Conservation (phyloP, 1,140 invertebrate genomes). For the Planococcus citri region DNA sequence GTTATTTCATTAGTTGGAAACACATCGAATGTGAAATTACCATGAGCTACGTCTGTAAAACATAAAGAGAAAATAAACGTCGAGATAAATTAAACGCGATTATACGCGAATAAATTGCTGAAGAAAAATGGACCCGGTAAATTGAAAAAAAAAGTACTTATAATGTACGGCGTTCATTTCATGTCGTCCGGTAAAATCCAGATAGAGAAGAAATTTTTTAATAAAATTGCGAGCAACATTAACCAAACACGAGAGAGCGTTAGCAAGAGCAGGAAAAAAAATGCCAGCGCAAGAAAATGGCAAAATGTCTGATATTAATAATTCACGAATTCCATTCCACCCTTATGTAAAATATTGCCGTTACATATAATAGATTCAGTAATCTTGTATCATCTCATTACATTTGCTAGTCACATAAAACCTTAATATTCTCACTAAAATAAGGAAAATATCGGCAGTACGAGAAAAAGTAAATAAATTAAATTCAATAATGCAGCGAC, state of each 20-base stretch:
- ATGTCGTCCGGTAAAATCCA: background rate
- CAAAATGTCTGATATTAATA: background rate
- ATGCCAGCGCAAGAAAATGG: no score
- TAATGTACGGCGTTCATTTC: background rate
- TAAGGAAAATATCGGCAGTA: background rate
- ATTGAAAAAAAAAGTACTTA: slow-evolving; percentile 33
- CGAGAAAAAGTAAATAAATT: background rate
- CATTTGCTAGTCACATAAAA: background rate
- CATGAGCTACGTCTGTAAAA: slow-evolving; percentile 50
- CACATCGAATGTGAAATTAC: slow-evolving; percentile 52
- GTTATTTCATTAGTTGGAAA: slow-evolving; percentile 34
- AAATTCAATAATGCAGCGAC: background rate
- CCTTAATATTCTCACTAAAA: background rate
- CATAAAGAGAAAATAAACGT: slow-evolving; percentile 21
- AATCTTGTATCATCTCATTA: background rate
- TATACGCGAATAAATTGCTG: slow-evolving; percentile 34
- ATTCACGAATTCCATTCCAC: background rate
- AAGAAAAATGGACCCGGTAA: slow-evolving; percentile 32
- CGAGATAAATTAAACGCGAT: slow-evolving; percentile 26
- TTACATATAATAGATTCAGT: background rate
- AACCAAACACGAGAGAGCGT: background rate
- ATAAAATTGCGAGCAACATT: background rate
- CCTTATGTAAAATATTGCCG: background rate
- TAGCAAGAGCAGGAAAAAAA: background rate
- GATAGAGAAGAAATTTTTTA: background rate